Conservation (phyloP, 2,888 invertebrate genomes). For the Ganaspis brasiliensis region DNA sequence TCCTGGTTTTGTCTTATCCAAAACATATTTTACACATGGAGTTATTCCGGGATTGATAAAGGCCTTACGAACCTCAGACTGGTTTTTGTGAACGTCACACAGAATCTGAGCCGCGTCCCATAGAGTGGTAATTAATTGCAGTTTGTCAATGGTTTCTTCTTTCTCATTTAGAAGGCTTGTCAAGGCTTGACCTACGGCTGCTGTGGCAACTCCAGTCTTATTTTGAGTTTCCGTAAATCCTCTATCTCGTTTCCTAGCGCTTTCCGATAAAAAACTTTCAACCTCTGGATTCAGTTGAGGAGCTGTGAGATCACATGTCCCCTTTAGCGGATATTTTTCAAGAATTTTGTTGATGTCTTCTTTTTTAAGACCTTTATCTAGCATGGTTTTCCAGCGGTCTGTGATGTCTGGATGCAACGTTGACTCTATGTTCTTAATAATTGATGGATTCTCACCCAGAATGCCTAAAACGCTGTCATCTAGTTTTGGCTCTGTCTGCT, state of each 20-base stretch:
- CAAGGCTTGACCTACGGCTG: conserved; percentile 4
- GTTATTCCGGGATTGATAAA: conserved; percentile 41
- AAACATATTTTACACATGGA: conserved; percentile 39
- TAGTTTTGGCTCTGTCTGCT: background rate
- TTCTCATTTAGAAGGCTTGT: background rate
- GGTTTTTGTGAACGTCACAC: conserved; percentile 19
- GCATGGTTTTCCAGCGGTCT: background rate
- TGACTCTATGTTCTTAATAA: background rate
- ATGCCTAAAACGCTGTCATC: background rate
- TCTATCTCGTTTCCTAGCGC: conserved; percentile 12
- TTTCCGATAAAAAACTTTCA: conserved; percentile 14
- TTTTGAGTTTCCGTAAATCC: conserved; percentile 4
- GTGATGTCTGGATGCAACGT: background rate
- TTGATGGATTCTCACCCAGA: background rate
- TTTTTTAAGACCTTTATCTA: conserved; percentile 13
- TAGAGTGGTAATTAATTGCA: conserved; percentile 10
- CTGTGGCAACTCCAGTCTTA: background rate
- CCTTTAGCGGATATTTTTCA: background rate
- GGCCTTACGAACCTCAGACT: conserved; percentile 33
- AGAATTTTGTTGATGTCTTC: background rate
- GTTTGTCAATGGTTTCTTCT: conserved; percentile 15
- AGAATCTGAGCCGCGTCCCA: conserved; percentile 40
- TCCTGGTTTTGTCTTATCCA: conserved; percentile 34
- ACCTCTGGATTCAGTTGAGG: conserved; percentile 37
- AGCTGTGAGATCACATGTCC: background rate